These are phyloP conservation scores for Sclerodermus sp. DNA, from an alignment of 2,888 invertebrate species.

Conservation along the genomic window DNA sequence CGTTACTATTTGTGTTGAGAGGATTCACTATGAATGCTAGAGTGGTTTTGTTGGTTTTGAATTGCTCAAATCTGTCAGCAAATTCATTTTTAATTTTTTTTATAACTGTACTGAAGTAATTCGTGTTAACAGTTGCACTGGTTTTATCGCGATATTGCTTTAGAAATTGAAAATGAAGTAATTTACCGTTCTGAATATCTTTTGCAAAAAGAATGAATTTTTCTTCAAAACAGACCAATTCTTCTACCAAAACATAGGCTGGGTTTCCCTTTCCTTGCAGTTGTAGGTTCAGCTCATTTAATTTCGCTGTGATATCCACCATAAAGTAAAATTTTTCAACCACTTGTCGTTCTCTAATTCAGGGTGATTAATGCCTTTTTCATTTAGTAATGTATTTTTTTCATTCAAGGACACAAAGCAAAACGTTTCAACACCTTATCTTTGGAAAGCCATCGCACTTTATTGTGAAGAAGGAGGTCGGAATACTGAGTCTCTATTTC, in stretches of 20 bases:
- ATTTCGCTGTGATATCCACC: slow-evolving; percentile 11
- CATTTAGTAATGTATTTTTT: slow-evolving; percentile 8
- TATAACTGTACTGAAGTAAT: slow-evolving; percentile 3
- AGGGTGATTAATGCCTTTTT: slow-evolving; percentile 12
- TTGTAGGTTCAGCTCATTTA: slow-evolving; percentile 10
- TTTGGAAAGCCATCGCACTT: slow-evolving; percentile 10
- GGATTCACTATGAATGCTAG: slow-evolving; percentile 28
- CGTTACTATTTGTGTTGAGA: slow-evolving; percentile 32
- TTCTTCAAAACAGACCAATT: slow-evolving; percentile 8
- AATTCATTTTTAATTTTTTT: slow-evolving; percentile 7
- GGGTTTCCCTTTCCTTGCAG: slow-evolving; percentile 5
- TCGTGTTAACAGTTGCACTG: slow-evolving; percentile 5
- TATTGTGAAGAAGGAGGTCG: slow-evolving; percentile 8
- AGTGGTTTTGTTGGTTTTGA: slow-evolving; percentile 14
- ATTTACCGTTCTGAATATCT: slow-evolving; percentile 11
- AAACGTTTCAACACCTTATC: slow-evolving; percentile 6
- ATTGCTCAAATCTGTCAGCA: slow-evolving; percentile 13
- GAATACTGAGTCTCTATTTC: slow-evolving; percentile 4
- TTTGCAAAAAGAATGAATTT: slow-evolving; percentile 11
- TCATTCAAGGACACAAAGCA: slow-evolving; percentile 11
- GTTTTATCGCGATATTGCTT: slow-evolving; percentile 5
- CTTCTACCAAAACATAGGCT: slow-evolving; percentile 5
- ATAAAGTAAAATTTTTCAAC: slow-evolving; percentile 14
- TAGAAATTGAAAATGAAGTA: slow-evolving; percentile 10
- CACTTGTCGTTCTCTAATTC: slow-evolving; percentile 13